Evolutionary conservation across 1,140 invertebrate species (phyloP), one percentile per base, ranked within the genome.

Genomic region (Paracyclopina nana): DNA sequence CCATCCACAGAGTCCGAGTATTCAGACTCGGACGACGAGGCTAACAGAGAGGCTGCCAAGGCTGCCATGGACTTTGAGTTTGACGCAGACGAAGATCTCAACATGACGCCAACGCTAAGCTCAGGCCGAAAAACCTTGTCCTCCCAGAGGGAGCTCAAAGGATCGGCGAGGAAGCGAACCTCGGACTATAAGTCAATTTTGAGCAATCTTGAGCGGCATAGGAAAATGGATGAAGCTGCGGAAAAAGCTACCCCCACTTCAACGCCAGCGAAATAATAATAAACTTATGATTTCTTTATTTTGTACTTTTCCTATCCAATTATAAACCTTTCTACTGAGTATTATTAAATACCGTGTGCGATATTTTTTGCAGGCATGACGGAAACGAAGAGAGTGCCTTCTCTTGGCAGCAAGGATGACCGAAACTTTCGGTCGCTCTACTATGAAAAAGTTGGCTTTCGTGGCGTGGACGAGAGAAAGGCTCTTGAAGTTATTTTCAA

Each of bases 381-480:
- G 8, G n/a, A 30, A 9, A 9, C 8, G n/a, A 9, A 30, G 8
- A 30, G n/a, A 30, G n/a, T 30, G n/a, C 8, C n/a, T 30, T 30
- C 8, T 30, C 29, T 30, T 30, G n/a, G n/a, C n/a, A n/a, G 54
- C 46, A 53, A 50, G 34, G 56, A 57, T 30, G 56, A 57, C 57
- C 58, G 83, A 57, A 91, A 90, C 68, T 90, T 91, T 66, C 74
- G 86, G 26, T 85, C 80, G 0, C 77, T 80, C 16, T 91, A 88
- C 60, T 90, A 90, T 59, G 80, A 83, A 63, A 82, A 82, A 70
- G 82, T 87, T 38, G 85, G 83, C 46, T 86, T 82, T 67, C 74
- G 77, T 46, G 81, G 80, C 56, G 82, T 90, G 0, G 85, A 90
- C 64, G 85, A 91, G 62, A 88, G 86, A 63, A 85, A 82, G 65